Evolutionary conservation across 2,797 vertebrate genomes (phyloP), one percentile per base, ranked within the genome.

Genomic region (Todus mexicanus): DNA sequence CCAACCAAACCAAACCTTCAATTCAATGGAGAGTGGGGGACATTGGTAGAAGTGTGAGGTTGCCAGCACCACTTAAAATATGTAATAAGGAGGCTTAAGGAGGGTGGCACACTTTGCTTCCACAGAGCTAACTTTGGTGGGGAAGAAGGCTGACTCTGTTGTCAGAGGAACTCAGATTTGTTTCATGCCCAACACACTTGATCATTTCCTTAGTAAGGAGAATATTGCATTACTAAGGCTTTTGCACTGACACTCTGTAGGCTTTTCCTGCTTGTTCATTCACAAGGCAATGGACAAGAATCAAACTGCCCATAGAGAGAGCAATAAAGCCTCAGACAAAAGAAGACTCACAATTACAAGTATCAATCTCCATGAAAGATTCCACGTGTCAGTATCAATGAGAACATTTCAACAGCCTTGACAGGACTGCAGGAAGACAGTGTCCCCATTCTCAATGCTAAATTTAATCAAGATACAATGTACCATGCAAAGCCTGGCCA

Each of bases 321-420:
- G 15, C 31, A 80, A 81, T 82, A 91, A 90, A 84, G 56, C 29
- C 11, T 66, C 53, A 51, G 63, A 69, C 26, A 57, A 63, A 94
- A 45, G 19, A 90, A 90, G 35, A 94, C 53, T 15, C 68, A 87
- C 38, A 88, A 72, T 15, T 84, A 25, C 53, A 93, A 94, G 81
- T 35, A 90, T 87, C 81, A 89, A 27, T 93, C 82, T 94, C 79
- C 48, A 37, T 59, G 47, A 89, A 75, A 87, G 84, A 92, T 59
- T 86, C 15, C 63, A 89, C 68, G 29, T 93, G 64, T 82, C 82
- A 89, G 33, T 50, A 73, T 31, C 89, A 82, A 87, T 2, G 4
- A 50, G 91, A 87, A 90, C 83, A 85, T 81, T 61, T 91, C 91
- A 85, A 50, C 40, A 85, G 37, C 93, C 47, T 93, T 81, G 90